These are phyloP conservation scores for Otus sunia DNA, from an alignment of 2,113 vertebrate species.

Conservation along the genomic window DNA sequence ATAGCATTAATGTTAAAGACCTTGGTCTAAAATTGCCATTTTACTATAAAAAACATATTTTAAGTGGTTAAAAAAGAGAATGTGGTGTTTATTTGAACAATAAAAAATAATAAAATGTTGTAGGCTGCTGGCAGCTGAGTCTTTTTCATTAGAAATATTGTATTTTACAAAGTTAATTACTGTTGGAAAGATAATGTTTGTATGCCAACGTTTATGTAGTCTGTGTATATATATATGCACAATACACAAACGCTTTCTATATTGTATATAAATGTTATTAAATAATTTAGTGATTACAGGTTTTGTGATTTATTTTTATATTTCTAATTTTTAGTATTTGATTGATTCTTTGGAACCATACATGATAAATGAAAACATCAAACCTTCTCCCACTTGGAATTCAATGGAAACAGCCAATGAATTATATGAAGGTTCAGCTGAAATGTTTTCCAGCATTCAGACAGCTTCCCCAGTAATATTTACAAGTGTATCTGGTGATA, in stretches of 20 bases:
- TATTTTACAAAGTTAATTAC: neutral
- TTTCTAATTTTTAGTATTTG: conserved; percentile 74
- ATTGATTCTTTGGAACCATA: conserved; percentile 64
- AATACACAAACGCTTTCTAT: neutral
- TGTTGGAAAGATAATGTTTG: neutral
- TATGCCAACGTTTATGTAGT: neutral
- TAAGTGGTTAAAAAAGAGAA: neutral
- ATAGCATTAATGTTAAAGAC: neutral
- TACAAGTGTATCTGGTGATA: conserved; percentile 44
- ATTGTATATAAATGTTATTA: neutral
- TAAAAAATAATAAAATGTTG: neutral
- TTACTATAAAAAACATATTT: neutral
- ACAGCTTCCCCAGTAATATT: conserved; percentile 75
- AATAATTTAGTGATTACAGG: neutral
- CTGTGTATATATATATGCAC: neutral
- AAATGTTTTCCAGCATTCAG: conserved; percentile 73
- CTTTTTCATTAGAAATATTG: neutral
- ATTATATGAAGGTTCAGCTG: conserved; percentile 81
- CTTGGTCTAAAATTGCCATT: neutral
- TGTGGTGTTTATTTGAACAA: neutral
- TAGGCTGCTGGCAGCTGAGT: neutral
- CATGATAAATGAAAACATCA: conserved; percentile 31
- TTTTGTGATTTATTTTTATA: neutral
- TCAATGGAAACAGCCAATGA: conserved; percentile 43
- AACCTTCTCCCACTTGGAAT: conserved; percentile 9